These are phyloP conservation scores for Spialia ferax DNA, from an alignment of 2,888 invertebrate genomes.

Conservation along the genomic window DNA sequence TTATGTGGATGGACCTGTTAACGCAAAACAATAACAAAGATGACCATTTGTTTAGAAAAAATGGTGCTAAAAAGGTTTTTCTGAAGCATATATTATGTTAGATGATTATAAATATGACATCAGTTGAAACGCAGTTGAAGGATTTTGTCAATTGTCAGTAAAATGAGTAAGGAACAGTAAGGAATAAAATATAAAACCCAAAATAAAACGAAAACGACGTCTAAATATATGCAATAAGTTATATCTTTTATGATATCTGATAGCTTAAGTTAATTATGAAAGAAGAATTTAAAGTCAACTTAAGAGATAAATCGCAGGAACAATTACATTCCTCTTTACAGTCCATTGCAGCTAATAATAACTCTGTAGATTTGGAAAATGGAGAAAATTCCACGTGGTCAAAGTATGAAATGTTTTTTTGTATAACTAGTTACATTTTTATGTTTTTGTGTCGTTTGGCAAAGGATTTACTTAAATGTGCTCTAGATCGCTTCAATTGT, in stretches of 20 bases:
- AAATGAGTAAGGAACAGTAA: background rate
- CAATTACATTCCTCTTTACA: slow-evolving; percentile 20
- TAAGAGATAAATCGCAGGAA: slow-evolving; percentile 54
- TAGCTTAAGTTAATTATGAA: slow-evolving; percentile 65
- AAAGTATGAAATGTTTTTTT: slow-evolving; percentile 73
- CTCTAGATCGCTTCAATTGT: slow-evolving; percentile 59
- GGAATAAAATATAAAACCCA: too few species aligned
- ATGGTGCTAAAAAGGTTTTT: too few species aligned
- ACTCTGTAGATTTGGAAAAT: slow-evolving; percentile 53
- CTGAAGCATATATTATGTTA: too few species aligned
- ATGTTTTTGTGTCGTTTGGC: slow-evolving; percentile 67
- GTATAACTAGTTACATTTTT: slow-evolving; percentile 64
- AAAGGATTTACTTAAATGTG: slow-evolving; percentile 62
- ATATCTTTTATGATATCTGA: too few species aligned
- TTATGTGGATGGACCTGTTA: too few species aligned
- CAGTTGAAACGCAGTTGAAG: background rate
- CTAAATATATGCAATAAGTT: slow-evolving; percentile 32
- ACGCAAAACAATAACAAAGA: too few species aligned
- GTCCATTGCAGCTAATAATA: slow-evolving; percentile 49
- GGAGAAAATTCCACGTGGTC: slow-evolving; percentile 53
- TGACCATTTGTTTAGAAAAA: too few species aligned
- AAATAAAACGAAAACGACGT: background rate
- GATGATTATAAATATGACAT: too few species aligned
- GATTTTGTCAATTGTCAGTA: slow-evolving; percentile 6
- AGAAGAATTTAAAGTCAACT: slow-evolving; percentile 56